phyloP scores from a whole-genome alignment of 2,888 invertebrate genomes.

The Ernsta delagoae region DNA sequence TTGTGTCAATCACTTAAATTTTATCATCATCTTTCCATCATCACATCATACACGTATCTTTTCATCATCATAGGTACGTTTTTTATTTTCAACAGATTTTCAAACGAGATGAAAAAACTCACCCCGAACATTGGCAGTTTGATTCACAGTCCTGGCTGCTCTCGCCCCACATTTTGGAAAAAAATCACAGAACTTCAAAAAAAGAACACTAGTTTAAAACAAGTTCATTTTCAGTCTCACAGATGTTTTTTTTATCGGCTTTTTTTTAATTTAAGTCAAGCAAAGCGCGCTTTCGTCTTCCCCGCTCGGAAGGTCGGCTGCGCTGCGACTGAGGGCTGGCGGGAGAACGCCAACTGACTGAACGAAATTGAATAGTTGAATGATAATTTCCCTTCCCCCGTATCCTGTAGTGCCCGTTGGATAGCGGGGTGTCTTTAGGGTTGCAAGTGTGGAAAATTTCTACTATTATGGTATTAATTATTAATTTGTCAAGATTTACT shows the following conservation, averaged over 20 bases:
- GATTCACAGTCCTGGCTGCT: conserved; percentile 71
- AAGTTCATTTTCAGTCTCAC: conserved; percentile 61
- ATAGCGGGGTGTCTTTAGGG: conserved; percentile 54
- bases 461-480: conserved; percentile 46
- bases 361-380: conserved; percentile 41
- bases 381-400: conserved; percentile 32
- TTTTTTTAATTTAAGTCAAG: background rate
- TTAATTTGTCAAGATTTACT: too few relatives aligned
- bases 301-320: conserved; percentile 42
- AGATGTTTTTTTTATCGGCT: background rate
- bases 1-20: too few relatives aligned
- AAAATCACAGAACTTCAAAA: conserved; percentile 38
- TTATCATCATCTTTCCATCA: too few relatives aligned
- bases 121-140: conserved; percentile 79
- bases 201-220: conserved; percentile 47
- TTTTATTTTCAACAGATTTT: too few relatives aligned
- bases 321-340: conserved; percentile 48
- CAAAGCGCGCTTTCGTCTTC: conserved; percentile 20
- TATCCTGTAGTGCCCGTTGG: conserved; percentile 43
- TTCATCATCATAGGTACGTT: too few relatives aligned
- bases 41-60: too few relatives aligned
- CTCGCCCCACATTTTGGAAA: conserved; percentile 73
- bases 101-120: too few relatives aligned
- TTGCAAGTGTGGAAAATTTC: conserved; percentile 46
- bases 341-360: conserved; percentile 40